phyloP scores from a whole-genome alignment of 2,797 vertebrate genomes.

The Cirrhinus molitorella region DNA sequence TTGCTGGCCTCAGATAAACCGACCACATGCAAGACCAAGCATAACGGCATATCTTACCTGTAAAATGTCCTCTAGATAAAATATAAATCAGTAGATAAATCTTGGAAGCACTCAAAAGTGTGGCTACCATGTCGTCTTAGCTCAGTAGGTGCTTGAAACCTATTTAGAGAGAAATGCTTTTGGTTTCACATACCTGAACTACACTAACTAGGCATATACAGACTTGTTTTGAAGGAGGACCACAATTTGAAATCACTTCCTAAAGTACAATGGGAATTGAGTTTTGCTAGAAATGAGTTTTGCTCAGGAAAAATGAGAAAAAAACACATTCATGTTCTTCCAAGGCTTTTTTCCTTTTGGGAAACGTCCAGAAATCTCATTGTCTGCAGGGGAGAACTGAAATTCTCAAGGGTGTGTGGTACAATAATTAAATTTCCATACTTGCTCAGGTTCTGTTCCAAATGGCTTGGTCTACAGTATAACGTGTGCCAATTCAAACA shows the following conservation, averaged over 20 bases:
- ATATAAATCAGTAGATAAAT: conserved; percentile 46
- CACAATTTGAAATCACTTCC: neutral
- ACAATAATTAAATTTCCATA: conserved; percentile 25
- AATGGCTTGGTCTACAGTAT: conserved; percentile 17
- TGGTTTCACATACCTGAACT: conserved; percentile 24
- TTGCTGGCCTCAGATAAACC: neutral
- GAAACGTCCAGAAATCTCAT: neutral
- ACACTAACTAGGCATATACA: conserved; percentile 51
- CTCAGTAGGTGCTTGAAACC: conserved; percentile 12
- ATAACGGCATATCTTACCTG: conserved; percentile 45
- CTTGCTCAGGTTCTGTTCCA: conserved; percentile 15
- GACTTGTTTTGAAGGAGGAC: conserved; percentile 48
- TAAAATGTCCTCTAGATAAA: conserved; percentile 27
- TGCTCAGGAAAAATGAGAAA: neutral
- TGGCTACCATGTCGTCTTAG: conserved; percentile 43
- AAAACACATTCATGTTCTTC: neutral
- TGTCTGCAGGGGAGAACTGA: neutral
- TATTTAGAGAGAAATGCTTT: conserved; percentile 41
- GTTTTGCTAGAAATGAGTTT: neutral
- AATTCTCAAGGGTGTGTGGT: neutral
- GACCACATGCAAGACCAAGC: conserved; percentile 2
- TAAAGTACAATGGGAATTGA: neutral
- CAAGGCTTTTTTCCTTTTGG: neutral
- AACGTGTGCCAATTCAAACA: conserved; percentile 44
- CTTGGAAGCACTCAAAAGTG: conserved; percentile 14